phyloP scores from a whole-genome alignment of 2,797 vertebrate species.

The Cuculus canorus region DNA sequence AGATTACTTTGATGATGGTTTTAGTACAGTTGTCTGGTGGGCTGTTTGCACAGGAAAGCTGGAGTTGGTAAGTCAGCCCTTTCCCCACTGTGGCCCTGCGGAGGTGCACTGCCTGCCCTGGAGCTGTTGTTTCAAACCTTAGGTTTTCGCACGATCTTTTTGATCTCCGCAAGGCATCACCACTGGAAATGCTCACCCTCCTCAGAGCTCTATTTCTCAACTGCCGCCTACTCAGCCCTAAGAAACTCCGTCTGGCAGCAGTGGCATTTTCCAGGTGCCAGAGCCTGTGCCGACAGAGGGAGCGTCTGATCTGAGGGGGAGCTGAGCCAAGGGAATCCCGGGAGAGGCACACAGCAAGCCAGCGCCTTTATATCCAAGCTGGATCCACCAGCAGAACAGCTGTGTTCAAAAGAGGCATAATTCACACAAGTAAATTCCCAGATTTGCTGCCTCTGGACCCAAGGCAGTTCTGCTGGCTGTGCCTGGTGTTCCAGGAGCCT shows the following conservation, averaged over 20 bases:
- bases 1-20: neutral
- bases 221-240: neutral
- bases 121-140: neutral
- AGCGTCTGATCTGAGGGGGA: neutral
- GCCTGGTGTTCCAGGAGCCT: neutral
- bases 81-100: neutral
- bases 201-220: neutral
- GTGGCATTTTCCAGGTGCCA: neutral
- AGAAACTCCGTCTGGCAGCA: neutral
- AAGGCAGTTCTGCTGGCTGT: neutral
- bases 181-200: neutral
- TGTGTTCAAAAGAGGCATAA: neutral
- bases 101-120: neutral
- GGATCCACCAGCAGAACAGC: neutral
- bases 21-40: neutral
- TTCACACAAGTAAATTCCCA: neutral
- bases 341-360: neutral
- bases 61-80: too few species aligned
- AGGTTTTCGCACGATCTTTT: too few species aligned
- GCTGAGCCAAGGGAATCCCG: neutral
- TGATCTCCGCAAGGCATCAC: neutral
- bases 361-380: neutral
- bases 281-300: accelerated
- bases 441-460: neutral
- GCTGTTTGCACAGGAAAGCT: neutral